Evolutionary conservation across 2,113 vertebrate genomes (phyloP).

Genomic region (Platichthys flesus): DNA sequence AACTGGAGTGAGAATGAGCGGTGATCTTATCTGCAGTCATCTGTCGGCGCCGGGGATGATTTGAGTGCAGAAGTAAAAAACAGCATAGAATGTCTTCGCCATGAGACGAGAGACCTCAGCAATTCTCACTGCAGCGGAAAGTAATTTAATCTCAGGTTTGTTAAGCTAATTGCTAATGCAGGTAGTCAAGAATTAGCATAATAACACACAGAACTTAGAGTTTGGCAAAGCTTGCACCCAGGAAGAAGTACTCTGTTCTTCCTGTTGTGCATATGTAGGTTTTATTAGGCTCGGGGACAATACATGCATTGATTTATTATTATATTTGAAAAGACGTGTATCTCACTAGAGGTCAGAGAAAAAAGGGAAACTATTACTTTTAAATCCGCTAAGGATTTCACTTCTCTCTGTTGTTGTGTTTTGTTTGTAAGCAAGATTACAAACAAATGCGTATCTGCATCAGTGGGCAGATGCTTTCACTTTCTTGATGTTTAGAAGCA

Average conservation of each 20-base stretch:
- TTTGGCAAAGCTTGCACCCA: neutral
- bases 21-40: slow-evolving; percentile 59
- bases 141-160: slow-evolving; percentile 19
- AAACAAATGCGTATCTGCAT: too few relatives aligned
- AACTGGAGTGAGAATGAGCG: slow-evolving; percentile 20
- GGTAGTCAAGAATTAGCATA: slow-evolving; percentile 2
- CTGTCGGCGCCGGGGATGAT: slow-evolving; percentile 38
- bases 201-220: neutral
- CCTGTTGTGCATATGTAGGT: neutral
- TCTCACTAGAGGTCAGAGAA: too few relatives aligned
- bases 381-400: too few relatives aligned
- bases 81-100: slow-evolving; percentile 18
- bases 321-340: too few relatives aligned
- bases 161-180: slow-evolving; percentile 14
- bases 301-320: too few relatives aligned
- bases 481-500: too few relatives aligned
- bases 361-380: too few relatives aligned
- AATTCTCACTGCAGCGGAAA: slow-evolving; percentile 6
- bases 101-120: slow-evolving; percentile 13
- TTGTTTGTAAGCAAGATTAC: too few relatives aligned
- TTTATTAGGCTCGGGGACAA: too few relatives aligned
- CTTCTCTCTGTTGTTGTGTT: too few relatives aligned
- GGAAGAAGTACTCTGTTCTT: neutral
- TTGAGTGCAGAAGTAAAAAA: slow-evolving; percentile 44
- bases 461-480: too few relatives aligned